phyloP scores from a whole-genome alignment of 2,113 vertebrate species.

The Platysteira castanea region DNA sequence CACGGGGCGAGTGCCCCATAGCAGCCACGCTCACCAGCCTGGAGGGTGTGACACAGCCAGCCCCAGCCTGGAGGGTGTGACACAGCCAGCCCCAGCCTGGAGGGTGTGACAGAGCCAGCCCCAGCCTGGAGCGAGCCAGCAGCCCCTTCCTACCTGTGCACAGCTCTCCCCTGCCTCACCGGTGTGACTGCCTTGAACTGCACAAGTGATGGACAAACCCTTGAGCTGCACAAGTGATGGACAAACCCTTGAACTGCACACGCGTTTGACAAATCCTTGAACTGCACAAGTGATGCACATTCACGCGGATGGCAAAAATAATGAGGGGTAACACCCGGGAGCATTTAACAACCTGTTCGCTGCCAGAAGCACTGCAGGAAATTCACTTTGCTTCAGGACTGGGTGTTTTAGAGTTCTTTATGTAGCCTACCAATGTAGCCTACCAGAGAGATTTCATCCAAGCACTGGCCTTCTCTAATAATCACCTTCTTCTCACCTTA shows the following conservation, averaged over 20 bases:
- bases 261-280: background rate
- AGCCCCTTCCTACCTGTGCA: background rate
- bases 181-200: background rate
- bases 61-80: background rate
- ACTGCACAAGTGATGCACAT: background rate
- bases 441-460: background rate
- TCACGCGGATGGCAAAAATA: background rate
- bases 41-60: background rate
- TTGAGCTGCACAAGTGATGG: background rate
- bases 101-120: background rate
- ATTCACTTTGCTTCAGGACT: background rate
- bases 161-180: background rate
- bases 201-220: background rate
- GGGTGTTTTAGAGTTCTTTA: background rate
- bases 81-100: background rate
- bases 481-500: background rate
- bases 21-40: background rate
- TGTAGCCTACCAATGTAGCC: background rate
- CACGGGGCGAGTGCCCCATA: rapidly evolving
- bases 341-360: background rate
- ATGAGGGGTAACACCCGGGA: rapidly evolving
- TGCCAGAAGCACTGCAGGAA: background rate
- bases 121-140: background rate
- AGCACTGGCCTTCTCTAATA: background rate
- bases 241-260: background rate